Conservation (phyloP, 92 coral and sea anemone genomes). For the Zoanthus sociatus region DNA sequence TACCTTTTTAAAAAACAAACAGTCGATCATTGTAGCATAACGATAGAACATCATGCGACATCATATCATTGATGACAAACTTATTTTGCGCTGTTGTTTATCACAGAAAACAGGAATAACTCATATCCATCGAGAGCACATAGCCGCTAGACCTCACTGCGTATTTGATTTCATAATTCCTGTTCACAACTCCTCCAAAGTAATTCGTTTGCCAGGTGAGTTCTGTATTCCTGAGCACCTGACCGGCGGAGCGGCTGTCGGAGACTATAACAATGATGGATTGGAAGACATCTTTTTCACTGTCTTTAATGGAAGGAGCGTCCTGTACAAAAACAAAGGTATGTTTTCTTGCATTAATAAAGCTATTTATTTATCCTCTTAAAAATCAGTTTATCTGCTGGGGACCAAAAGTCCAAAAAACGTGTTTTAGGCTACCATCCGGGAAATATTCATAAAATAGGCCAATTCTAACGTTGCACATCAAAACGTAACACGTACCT, state of each 20-base stretch:
- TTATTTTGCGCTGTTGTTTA: not conserved
- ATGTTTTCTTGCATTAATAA: not conserved
- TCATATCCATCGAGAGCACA: slow-evolving; percentile 80
- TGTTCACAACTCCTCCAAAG: slow-evolving; percentile 70
- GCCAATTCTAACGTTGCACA: too few species aligned
- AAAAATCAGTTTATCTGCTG: too few species aligned
- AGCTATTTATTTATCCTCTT: too few species aligned
- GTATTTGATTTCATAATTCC: slow-evolving; percentile 90
- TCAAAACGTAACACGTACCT: too few species aligned
- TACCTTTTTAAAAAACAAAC: too few species aligned
- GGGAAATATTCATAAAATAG: too few species aligned
- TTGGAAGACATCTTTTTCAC: slow-evolving; percentile 89
- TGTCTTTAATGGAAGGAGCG: slow-evolving; percentile 75
- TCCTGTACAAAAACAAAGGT: slow-evolving; percentile 88
- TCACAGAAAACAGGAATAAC: slow-evolving; percentile 80
- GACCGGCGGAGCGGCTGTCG: slow-evolving; percentile 98
- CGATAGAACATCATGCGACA: too few species aligned
- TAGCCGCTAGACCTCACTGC: slow-evolving; percentile 92
- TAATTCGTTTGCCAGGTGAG: slow-evolving; percentile 78
- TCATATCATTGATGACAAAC: not conserved
- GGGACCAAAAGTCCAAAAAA: too few species aligned
- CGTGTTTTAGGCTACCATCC: too few species aligned
- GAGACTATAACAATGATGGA: slow-evolving; percentile 94
- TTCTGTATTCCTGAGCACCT: slow-evolving; percentile 93
- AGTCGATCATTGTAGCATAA: too few species aligned